Evolutionary conservation across 2,113 vertebrate genomes (phyloP), one percentile per base, ranked within the genome.

Genomic region (Artemisiospiza belli): DNA sequence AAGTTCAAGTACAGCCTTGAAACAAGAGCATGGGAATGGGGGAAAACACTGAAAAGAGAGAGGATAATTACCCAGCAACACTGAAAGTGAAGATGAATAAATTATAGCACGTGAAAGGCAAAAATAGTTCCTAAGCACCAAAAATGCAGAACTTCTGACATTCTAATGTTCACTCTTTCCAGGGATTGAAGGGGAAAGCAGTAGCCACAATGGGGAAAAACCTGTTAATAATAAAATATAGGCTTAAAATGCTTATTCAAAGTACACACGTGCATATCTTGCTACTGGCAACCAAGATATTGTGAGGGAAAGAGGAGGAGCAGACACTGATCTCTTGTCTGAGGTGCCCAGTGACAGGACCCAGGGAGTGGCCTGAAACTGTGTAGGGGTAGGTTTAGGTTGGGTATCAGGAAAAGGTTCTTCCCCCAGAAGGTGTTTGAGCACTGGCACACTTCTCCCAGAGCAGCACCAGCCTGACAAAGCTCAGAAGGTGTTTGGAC

Each of bases 351-450:
- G 27, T n/a, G 15, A 30, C 39, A 70, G 19, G 19, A 39, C 12
- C 6, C 0, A 47, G 12, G 15, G 19, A 39, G 0, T 14, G 15
- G 28, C n/a, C n/a, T 62, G n/a, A 46, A 69, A 10, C 0, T 41
- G 22, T 37, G 47, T 30, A 20, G 4, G 19, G 8, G 12, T 0
- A n/a, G 12, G 15, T 62, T n/a, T 30, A n/a, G n/a, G 28, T 1
- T 63, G 30, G 13, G 4, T 63, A 30, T 24, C 4, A 39, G 47
- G 8, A 39, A 54, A 46, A 54, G 6, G 10, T 2, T 62, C 23
- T n/a, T 78, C 3, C 1, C 24, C 23, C 15, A 41, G 23, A 62
- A n/a, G 10, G 1, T 55, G 15, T 1, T 2, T n/a, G 15, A 28
- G 19, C 12, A 16, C 41, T 47, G 64, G 33, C 1, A 20, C 33